Evolutionary conservation across 2,113 vertebrate species (phyloP), one percentile per base, ranked within the genome.

Genomic region (Cyprinodon variegatus): DNA sequence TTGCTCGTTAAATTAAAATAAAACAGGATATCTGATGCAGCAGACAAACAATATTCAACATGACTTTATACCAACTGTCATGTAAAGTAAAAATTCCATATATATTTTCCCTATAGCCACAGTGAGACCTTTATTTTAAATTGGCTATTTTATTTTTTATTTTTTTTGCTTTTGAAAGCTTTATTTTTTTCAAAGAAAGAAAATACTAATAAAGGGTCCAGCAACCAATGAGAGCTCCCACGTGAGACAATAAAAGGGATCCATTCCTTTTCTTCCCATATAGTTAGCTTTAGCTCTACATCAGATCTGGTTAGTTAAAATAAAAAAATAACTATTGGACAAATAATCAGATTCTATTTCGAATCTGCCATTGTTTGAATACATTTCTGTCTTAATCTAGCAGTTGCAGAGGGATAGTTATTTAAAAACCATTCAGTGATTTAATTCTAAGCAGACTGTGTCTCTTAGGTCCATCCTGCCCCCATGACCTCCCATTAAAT

Each of bases 401-500:
- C 0, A 2, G 11, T 15, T 50, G 3, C 14, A 15, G 43, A 11
- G 43, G 5, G 13, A 50, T 50, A 1, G 14, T 50, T 4, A 50
- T 20, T 29, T 50, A 50, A 50, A 50, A 5, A 50, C 48, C 8
- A 53, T 53, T 53, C 20, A 17, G 17, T 53, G 17, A 53, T 53
- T 20, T 53, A 3, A 53, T 53, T 20, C 50, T 53, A 15, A 53
- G 50, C 50, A 20, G 15, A 20, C 50, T 53, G 17, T 2, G 20
- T 53, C 1, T 53, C 50, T 4, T 9, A 66, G 4, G 60, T 76
- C 79, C 66, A 72, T 59, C 45, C 79, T 65, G 65, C 50, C 72
- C 12, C n/a, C 59, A 76, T 83, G 74, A 78, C 13, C 59, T 76
- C 53, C 62, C 20, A 69, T 77, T 73, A 68, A 36, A 74, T 22